These are phyloP conservation scores for Selene dorsalis DNA, from an alignment of 2,797 vertebrate species.

Conservation along the genomic window DNA sequence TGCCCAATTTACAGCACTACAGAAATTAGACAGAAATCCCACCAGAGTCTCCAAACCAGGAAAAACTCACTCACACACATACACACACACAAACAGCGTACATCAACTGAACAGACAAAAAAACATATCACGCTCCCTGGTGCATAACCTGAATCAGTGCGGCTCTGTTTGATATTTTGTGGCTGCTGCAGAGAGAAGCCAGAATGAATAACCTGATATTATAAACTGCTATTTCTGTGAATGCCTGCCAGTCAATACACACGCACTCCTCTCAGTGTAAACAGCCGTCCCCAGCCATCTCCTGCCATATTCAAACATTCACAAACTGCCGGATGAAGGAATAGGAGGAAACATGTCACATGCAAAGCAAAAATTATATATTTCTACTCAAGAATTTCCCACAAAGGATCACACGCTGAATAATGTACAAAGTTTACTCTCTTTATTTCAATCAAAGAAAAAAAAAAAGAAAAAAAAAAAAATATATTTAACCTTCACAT, in stretches of 20 bases:
- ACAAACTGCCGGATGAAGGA: constrained; percentile 35
- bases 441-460: not conserved
- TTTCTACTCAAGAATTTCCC: constrained; percentile 15
- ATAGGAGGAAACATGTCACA: not conserved
- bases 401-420: not conserved
- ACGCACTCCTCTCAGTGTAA: constrained; percentile 39
- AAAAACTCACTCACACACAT: not conserved
- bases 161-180: constrained; percentile 51
- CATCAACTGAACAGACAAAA: constrained; percentile 23
- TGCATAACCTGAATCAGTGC: constrained; percentile 33
- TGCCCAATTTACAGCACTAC: constrained; percentile 14
- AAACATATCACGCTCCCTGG: constrained; percentile 14
- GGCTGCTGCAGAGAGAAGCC: constrained; percentile 49
- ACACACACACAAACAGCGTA: constrained; percentile 1
- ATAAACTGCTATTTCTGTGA: constrained; percentile 54
- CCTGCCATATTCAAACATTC: constrained; percentile 20
- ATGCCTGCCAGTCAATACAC: constrained; percentile 32
- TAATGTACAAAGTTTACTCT: not conserved
- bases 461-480: not conserved
- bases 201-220: constrained; percentile 40
- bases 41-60: constrained; percentile 6
- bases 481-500: not conserved
- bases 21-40: constrained; percentile 39
- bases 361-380: constrained; percentile 6
- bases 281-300: constrained; percentile 37